These are phyloP conservation scores for Clusia tigrina DNA, from an alignment of 2,888 invertebrate species.

Conservation along the genomic window DNA sequence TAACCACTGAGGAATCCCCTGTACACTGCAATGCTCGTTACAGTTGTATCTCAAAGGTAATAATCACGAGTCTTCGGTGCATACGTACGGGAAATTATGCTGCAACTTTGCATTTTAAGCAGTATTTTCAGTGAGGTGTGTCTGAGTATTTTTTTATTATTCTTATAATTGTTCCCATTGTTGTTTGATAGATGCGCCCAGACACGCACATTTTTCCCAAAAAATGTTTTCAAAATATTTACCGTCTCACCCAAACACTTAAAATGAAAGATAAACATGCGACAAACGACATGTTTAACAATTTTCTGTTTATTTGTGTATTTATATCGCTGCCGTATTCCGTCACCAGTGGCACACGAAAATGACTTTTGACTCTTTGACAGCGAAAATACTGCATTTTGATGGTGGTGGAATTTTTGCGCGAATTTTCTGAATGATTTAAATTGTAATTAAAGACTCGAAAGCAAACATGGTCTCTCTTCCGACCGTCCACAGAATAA, in stretches of 20 bases:
- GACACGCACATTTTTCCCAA: slow-evolving; percentile 7
- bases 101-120: background rate
- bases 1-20: no score
- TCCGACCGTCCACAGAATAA: slow-evolving; percentile 12
- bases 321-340: background rate
- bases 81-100: background rate
- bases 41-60: no score
- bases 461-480: slow-evolving; percentile 25
- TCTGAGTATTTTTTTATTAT: background rate
- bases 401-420: no score
- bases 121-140: background rate
- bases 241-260: background rate
- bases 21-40: no score
- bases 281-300: background rate
- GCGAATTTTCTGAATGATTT: no score
- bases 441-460: slow-evolving; percentile 8
- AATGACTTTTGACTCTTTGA: slow-evolving; percentile 6
- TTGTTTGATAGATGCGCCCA: background rate
- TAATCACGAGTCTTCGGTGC: no score
- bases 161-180: background rate
- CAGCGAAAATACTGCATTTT: no score
- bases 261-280: slow-evolving; percentile 5
- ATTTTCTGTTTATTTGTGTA: background rate
- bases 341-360: no score
- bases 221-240: background rate